phyloP scores from a whole-genome alignment of 1,140 invertebrate genomes.

The Dreissena polymorpha region DNA sequence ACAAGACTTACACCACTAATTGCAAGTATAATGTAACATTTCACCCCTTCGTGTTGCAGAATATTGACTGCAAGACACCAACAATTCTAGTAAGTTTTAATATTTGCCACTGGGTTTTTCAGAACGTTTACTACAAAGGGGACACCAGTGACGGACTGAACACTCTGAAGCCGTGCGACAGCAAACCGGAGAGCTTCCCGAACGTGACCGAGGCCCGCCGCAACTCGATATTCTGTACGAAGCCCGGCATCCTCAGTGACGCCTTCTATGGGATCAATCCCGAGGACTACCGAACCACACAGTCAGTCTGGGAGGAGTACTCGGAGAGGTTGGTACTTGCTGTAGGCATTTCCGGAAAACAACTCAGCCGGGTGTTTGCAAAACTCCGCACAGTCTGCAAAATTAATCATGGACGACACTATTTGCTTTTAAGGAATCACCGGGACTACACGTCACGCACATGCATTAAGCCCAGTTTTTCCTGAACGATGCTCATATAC shows the following conservation, averaged over 20 bases:
- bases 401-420: too few relatives aligned
- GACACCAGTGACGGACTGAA: neutral
- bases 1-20: too few relatives aligned
- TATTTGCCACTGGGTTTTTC: neutral
- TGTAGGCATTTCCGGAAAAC: neutral
- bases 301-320: slow-evolving; percentile 39
- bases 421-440: too few relatives aligned
- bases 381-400: too few relatives aligned
- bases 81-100: too few relatives aligned
- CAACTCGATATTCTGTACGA: slow-evolving; percentile 27
- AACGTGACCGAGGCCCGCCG: neutral
- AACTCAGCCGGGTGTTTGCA: too few relatives aligned
- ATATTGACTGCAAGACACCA: too few relatives aligned
- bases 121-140: slow-evolving; percentile 38
- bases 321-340: neutral
- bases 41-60: too few relatives aligned
- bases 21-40: too few relatives aligned
- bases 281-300: slow-evolving; percentile 17
- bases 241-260: slow-evolving; percentile 40
- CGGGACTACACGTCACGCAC: too few relatives aligned
- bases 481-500: too few relatives aligned
- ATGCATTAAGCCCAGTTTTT: too few relatives aligned
- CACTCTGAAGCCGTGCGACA: slow-evolving; percentile 31
- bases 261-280: slow-evolving; percentile 33
- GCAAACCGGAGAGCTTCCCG: slow-evolving; percentile 26